phyloP scores from a whole-genome alignment of 2,888 invertebrate genomes.

The Drosophila lutescens region DNA sequence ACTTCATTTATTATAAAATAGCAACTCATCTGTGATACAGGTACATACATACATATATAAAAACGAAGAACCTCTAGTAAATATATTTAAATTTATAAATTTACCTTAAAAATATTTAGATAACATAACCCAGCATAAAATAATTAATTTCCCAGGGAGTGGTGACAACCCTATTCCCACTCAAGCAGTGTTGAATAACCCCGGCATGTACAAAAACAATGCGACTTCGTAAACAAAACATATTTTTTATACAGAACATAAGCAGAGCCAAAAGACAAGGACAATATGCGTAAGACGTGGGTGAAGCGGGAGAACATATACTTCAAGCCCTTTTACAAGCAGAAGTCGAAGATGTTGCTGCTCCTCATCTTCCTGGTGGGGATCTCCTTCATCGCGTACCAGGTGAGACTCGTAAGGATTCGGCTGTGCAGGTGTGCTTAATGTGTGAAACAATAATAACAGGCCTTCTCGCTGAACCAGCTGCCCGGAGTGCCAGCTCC shows the following conservation, averaged over 20 bases:
- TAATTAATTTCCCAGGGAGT: background rate
- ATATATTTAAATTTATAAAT: too few relatives aligned
- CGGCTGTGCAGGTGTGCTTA: constrained; percentile 2
- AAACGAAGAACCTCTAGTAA: background rate
- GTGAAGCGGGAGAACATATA: constrained; percentile 84
- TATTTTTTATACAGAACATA: constrained; percentile 22
- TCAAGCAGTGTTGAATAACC: constrained; percentile 44
- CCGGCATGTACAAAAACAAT: constrained; percentile 39
- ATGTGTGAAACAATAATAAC: constrained; percentile 47
- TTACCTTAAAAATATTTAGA: background rate
- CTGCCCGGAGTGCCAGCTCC: constrained; percentile 82
- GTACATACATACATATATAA: too few relatives aligned
- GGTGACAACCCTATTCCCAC: background rate
- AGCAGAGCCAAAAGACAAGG: constrained; percentile 3
- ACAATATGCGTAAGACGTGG: constrained; percentile 82
- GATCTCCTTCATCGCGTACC: constrained; percentile 75
- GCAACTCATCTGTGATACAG: too few relatives aligned
- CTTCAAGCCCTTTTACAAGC: constrained; percentile 84
- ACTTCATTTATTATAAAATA: too few relatives aligned
- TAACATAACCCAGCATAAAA: background rate
- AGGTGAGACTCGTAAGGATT: constrained; percentile 41
- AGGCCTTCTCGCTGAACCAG: constrained; percentile 84
- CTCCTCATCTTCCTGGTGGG: constrained; percentile 83
- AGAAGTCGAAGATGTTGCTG: constrained; percentile 84
- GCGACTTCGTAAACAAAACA: constrained; percentile 55